phyloP scores from a whole-genome alignment of 30 jellyfish, hydroid and myxozoan genomes.

The Hydra vulgaris region DNA sequence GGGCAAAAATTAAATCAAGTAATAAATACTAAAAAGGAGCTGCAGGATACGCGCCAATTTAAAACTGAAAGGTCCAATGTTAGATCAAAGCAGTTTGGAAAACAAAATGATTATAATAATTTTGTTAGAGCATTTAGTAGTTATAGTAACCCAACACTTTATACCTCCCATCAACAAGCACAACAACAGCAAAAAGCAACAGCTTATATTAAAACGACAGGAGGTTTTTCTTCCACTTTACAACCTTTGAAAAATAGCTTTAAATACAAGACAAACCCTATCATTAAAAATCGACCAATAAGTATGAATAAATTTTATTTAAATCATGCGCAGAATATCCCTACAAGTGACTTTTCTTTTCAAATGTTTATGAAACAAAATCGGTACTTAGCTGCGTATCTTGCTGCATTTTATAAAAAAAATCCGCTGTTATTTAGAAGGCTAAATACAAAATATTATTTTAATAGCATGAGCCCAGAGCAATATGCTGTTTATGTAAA shows the following conservation, averaged over 20 bases:
- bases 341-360: background rate
- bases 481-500: background rate
- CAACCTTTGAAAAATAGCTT: background rate
- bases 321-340: background rate
- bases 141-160: background rate
- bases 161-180: too few species aligned
- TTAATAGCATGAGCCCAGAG: background rate
- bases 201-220: too few species aligned
- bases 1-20: background rate
- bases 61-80: background rate
- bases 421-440: background rate
- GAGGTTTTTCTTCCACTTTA: background rate
- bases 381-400: conserved; percentile 2
- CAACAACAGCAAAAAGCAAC: too few species aligned
- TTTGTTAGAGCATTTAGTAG: background rate
- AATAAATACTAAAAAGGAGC: background rate
- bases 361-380: background rate
- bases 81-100: background rate
- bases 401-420: conserved; percentile 6
- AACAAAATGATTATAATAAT: background rate
- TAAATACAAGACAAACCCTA: background rate
- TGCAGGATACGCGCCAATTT: background rate
- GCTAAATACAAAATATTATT: background rate
- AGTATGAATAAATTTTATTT: background rate
- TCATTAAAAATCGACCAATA: background rate